A percentile compares a stretch with the other conserved stretches of the same genome.
Evolutionary conservation across 2,797 vertebrate genomes (phyloP).

Genomic region (Eospalax fontanierii): DNA sequence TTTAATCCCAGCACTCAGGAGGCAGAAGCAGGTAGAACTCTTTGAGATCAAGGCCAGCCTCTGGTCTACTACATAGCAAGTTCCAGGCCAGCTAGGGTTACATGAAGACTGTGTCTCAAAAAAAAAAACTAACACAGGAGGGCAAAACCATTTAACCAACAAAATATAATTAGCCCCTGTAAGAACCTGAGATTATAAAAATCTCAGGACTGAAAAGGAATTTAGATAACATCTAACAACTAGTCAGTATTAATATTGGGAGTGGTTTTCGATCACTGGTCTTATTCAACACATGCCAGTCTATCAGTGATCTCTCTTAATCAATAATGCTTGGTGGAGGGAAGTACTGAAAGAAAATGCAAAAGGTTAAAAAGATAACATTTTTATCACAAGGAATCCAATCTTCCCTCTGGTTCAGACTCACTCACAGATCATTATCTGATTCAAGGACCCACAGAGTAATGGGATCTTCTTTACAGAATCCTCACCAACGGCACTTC

Average conservation of each 20-base stretch:
- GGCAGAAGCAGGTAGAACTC: too few relatives aligned
- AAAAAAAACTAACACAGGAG: background rate
- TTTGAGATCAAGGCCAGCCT: too few relatives aligned
- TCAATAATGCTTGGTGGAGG: background rate
- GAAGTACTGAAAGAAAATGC: slow-evolving; percentile 1
- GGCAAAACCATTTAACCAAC: slow-evolving; percentile 33
- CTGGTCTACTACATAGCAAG: too few relatives aligned
- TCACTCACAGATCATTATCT: background rate
- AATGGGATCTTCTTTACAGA: background rate
- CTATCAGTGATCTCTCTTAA: background rate
- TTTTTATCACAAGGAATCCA: background rate
- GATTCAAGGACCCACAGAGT: background rate
- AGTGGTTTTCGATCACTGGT: background rate
- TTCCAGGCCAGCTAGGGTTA: too few relatives aligned
- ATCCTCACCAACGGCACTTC: background rate
- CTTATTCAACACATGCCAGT: background rate
- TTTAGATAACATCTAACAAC: slow-evolving; percentile 21
- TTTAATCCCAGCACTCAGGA: too few relatives aligned
- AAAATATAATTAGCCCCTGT: slow-evolving; percentile 28
- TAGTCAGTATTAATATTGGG: background rate
- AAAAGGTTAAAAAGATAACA: slow-evolving; percentile 11
- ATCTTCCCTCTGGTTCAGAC: slow-evolving; percentile 25
- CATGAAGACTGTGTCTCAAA: too few relatives aligned
- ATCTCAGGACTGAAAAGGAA: slow-evolving; percentile 48
- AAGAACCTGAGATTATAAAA: slow-evolving; percentile 37